These are phyloP conservation scores for Bradynema listronoti DNA, from an alignment of 1,140 invertebrate genomes.

Conservation along the genomic window DNA sequence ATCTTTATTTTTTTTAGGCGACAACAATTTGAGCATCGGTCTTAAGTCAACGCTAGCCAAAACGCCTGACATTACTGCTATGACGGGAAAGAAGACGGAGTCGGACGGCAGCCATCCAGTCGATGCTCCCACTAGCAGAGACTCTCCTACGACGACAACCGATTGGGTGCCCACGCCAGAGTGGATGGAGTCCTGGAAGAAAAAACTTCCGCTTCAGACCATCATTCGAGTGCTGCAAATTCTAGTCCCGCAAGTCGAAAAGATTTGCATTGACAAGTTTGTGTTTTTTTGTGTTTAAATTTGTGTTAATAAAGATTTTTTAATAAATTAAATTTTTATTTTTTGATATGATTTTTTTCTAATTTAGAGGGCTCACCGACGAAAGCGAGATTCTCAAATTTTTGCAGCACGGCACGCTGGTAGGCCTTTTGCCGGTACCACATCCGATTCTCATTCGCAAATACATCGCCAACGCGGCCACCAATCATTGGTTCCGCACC, in stretches of 20 bases:
- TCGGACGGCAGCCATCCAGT: slow-evolving; percentile 7
- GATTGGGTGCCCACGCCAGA: slow-evolving; percentile 77
- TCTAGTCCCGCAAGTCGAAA: slow-evolving; percentile 96
- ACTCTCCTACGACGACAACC: slow-evolving; percentile 6
- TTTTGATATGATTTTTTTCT: too few species aligned
- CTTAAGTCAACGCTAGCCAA: slow-evolving; percentile 80
- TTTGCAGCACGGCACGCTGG: slow-evolving; percentile 93
- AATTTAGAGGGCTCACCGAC: slow-evolving; percentile 85
- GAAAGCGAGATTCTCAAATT: slow-evolving; percentile 98
- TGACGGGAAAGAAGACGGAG: slow-evolving; percentile 67
- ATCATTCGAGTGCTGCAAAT: slow-evolving; percentile 97
- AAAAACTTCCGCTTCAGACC: slow-evolving; percentile 90
- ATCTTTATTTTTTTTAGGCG: too few species aligned
- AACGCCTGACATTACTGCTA: slow-evolving; percentile 79
- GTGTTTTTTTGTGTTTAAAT: slow-evolving; percentile 62
- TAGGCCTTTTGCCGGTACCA: slow-evolving; percentile 91
- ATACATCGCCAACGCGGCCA: slow-evolving; percentile 95
- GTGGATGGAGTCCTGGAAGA: slow-evolving; percentile 91
- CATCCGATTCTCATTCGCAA: slow-evolving; percentile 97
- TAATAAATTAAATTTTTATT: slow-evolving; percentile 19
- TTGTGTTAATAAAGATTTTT: slow-evolving; percentile 4
- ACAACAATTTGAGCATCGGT: slow-evolving; percentile 30
- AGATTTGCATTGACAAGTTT: slow-evolving; percentile 99
- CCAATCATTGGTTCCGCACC: slow-evolving; percentile 95
- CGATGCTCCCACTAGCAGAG: slow-evolving; percentile 19